Base-by-base conservation (phyloP, 2,113 vertebrate species). In the Tiliqua scincoides region DNA sequence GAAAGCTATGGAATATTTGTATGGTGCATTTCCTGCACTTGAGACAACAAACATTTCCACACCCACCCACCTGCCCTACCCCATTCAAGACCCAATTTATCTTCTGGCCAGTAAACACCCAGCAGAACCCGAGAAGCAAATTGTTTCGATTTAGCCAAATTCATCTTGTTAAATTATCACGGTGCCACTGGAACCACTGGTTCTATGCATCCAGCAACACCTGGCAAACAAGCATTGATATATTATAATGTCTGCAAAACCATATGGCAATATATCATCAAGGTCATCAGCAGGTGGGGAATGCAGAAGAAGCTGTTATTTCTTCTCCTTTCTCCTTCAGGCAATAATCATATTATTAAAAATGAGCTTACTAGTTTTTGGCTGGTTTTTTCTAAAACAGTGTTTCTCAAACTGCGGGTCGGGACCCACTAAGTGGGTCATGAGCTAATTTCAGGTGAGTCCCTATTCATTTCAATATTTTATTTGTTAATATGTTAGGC, bases 161-260 rank as follows among this genome's bases (percentile, higher is more conserved):
- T 90, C 92, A 90, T 93, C 95, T 93, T 94, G 85, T 88, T 94
- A 94, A 95, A 94, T 93, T 91, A 91, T 95, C 90, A 74, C 87
- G 43, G 59, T 92, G 85, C 91, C 82, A 93, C 90, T 89, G 92
- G 37, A 95, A 92, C 89, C 77, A 88, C 90, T 91, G 90, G 82
- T 84, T 95, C 85, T 86, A 89, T 90, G 88, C 92, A 92, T 82
- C 93, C 93, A 95, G 89, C 86, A 95, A 93, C 96, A 96, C 95
- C 96, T 96, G 96, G 96, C 95, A 95, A 97, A 96, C 91, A 95
- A 96, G 95, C 84, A 6, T 87, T 95, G 95, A 96, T 96, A 73
- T 94, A 96, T 95, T 94, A 89, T 90, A 91, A 93, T 95, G 92
- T 89, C 94, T 88, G 90, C 89, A 93, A 89, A 85, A 87, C 95